Conservation (phyloP, 2,888 invertebrate species). For the Eupithecia subfuscata region DNA sequence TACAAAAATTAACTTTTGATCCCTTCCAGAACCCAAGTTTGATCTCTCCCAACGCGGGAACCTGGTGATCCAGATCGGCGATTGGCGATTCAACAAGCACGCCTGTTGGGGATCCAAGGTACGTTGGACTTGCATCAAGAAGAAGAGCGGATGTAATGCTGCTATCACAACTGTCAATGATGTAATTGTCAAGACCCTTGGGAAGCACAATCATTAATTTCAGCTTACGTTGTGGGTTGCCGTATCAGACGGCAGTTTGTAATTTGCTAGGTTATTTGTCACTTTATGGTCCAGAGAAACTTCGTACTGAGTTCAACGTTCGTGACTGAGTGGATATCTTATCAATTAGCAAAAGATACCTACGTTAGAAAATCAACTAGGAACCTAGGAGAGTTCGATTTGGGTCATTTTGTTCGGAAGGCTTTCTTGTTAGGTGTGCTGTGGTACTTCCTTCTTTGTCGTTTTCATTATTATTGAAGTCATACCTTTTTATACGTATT, state of each 20-base stretch:
- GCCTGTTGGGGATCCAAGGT: slow-evolving; percentile 77
- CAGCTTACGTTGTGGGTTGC: not conserved
- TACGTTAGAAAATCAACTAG: not conserved
- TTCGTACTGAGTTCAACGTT: no score
- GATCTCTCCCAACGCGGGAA: slow-evolving; percentile 76
- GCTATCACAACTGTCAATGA: slow-evolving; percentile 76
- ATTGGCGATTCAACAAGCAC: slow-evolving; percentile 79
- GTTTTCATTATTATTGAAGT: not conserved
- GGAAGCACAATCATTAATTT: slow-evolving; percentile 72
- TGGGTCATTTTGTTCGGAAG: not conserved
- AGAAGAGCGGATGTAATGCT: slow-evolving; percentile 75
- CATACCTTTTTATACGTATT: not conserved
- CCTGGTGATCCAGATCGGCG: slow-evolving; percentile 75
- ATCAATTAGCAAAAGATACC: not conserved
- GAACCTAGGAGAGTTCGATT: not conserved
- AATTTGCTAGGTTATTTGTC: no score
- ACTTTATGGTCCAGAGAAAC: not conserved
- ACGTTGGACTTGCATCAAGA: slow-evolving; percentile 79
- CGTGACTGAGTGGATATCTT: not conserved
- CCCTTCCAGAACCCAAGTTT: slow-evolving; percentile 74
- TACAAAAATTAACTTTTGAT: not conserved
- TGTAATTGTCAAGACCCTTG: slow-evolving; percentile 76
- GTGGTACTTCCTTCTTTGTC: not conserved
- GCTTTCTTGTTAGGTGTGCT: not conserved
- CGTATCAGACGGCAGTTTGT: slow-evolving; percentile 1